Evolutionary conservation across 1,140 invertebrate species (phyloP).

Genomic region (Galendromus occidentalis): DNA sequence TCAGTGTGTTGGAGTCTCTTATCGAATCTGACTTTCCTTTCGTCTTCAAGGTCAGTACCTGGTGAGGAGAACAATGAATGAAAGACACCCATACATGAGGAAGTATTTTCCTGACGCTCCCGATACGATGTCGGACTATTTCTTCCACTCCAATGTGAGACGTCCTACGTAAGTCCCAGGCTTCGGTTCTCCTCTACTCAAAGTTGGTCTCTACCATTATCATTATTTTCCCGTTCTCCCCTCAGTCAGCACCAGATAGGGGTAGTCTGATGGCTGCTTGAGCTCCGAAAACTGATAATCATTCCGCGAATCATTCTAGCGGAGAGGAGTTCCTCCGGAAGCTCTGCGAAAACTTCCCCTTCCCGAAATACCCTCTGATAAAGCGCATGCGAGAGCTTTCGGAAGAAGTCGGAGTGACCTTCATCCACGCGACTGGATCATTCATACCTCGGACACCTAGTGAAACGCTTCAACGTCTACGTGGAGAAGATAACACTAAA

Average conservation of each 20-base stretch:
- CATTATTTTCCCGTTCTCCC: neutral
- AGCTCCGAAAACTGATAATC: too few species aligned
- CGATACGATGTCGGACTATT: conserved; percentile 68
- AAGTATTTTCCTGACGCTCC: conserved; percentile 19
- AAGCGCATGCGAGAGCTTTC: conserved; percentile 49
- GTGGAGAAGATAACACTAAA: conserved; percentile 49
- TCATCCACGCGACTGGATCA: conserved; percentile 71
- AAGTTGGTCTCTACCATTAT: too few species aligned
- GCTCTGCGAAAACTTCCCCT: conserved; percentile 72
- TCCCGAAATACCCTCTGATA: conserved; percentile 87
- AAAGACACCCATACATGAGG: neutral
- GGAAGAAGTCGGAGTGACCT: conserved; percentile 58
- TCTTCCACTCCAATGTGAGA: conserved; percentile 89
- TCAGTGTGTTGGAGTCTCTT: too few species aligned
- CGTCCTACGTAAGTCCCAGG: conserved; percentile 39
- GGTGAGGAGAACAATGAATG: neutral
- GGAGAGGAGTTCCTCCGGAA: conserved; percentile 83
- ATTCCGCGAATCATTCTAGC: too few species aligned
- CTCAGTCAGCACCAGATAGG: too few species aligned
- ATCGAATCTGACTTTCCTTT: too few species aligned
- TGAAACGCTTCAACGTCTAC: conserved; percentile 46
- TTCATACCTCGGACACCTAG: conserved; percentile 75
- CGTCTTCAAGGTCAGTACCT: neutral
- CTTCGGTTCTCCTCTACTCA: too few species aligned
- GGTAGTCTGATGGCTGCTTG: too few species aligned